A percentile compares a stretch with the other conserved stretches of the same genome.
phyloP scores from a whole-genome alignment of 2,113 vertebrate species.

The Calcarius ornatus region DNA sequence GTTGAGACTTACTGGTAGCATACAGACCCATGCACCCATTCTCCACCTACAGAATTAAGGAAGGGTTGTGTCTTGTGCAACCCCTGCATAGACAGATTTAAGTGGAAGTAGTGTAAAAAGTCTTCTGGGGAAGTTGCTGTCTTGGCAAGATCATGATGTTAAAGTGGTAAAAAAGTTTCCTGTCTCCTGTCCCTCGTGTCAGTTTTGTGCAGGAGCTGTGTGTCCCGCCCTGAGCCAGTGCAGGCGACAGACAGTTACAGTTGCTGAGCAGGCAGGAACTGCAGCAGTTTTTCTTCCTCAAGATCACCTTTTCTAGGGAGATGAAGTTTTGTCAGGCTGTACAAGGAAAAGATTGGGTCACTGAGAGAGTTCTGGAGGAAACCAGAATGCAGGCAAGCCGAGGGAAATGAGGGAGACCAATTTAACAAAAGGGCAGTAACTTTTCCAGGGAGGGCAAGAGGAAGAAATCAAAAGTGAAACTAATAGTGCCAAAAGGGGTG shows the following conservation, averaged over 20 bases:
- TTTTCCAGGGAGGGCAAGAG: neutral
- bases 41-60: neutral
- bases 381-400: neutral
- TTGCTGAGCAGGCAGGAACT: neutral
- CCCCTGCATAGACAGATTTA: neutral
- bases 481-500: neutral
- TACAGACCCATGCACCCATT: neutral
- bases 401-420: neutral
- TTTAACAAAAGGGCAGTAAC: neutral
- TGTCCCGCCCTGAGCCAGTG: neutral
- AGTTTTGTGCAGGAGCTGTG: neutral
- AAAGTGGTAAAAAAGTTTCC: neutral
- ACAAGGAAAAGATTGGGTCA: neutral
- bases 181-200: neutral
- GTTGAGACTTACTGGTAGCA: neutral
- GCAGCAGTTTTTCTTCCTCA: neutral
- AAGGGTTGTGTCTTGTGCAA: neutral
- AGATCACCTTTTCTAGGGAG: neutral
- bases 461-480: constrained; percentile 17
- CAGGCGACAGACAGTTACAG: neutral
- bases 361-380: neutral
- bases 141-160: neutral
- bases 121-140: neutral
- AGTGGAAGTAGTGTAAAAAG: neutral
- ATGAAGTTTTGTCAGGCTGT: neutral